These are phyloP conservation scores for Lophius piscatorius DNA, from an alignment of 2,113 vertebrate species.

Conservation along the genomic window DNA sequence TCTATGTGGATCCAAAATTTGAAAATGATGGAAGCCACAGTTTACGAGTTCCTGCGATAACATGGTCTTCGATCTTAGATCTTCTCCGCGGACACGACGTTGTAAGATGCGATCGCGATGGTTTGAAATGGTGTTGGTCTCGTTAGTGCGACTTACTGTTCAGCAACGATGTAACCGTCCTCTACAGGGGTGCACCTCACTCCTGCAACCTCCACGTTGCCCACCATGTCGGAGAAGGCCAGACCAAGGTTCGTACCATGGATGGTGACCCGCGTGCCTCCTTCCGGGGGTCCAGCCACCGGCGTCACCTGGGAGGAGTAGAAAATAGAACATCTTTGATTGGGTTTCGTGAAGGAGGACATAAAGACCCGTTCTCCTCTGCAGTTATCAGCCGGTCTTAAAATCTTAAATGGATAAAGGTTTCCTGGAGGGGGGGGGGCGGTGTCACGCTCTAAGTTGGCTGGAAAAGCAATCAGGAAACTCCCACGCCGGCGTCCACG, in stretches of 20 bases:
- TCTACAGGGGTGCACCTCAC: slow-evolving; percentile 89
- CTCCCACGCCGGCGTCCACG: slow-evolving; percentile 11
- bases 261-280: slow-evolving; percentile 95
- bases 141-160: slow-evolving; percentile 87
- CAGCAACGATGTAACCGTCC: slow-evolving; percentile 92
- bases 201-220: slow-evolving; percentile 92
- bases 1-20: too few relatives aligned
- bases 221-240: slow-evolving; percentile 92
- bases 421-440: slow-evolving; percentile 37
- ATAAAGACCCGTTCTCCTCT: too few relatives aligned
- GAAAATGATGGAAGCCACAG: too few relatives aligned
- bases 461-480: slow-evolving; percentile 60
- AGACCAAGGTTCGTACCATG: slow-evolving; percentile 93
- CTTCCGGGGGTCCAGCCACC: slow-evolving; percentile 93
- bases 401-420: slow-evolving; percentile 14
- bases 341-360: too few relatives aligned
- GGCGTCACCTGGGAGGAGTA: slow-evolving; percentile 86
- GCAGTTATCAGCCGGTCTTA: background rate
- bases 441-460: slow-evolving; percentile 56
- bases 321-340: background rate
- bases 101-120: too few relatives aligned
- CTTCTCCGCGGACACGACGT: too few relatives aligned
- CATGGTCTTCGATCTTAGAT: too few relatives aligned
- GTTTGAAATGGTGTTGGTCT: background rate
- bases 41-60: too few relatives aligned